phyloP scores from a whole-genome alignment of 2,797 vertebrate genomes.

The Dendrocincla tyrannina region DNA sequence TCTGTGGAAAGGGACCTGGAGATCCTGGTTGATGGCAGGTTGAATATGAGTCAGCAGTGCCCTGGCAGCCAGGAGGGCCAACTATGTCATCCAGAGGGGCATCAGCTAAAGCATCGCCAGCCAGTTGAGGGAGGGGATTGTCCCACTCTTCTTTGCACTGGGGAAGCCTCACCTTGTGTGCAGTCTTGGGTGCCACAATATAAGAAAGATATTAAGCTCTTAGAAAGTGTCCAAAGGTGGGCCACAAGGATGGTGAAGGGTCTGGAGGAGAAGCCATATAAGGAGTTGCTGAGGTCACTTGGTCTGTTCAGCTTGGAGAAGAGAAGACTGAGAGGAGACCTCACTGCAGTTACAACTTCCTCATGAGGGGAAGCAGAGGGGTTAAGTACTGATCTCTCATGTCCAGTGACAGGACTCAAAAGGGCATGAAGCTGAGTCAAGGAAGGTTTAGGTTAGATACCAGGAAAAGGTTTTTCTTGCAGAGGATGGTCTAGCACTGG shows the following conservation, averaged over 20 bases:
- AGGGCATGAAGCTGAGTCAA: neutral
- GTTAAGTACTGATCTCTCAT: neutral
- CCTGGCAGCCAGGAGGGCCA: neutral
- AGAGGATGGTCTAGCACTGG: neutral
- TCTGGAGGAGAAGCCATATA: neutral
- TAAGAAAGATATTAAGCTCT: neutral
- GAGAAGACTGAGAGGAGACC: neutral
- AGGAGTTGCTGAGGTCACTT: neutral
- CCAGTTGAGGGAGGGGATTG: fast-evolving
- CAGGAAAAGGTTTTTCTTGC: neutral
- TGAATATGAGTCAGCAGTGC: neutral
- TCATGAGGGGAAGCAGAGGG: neutral
- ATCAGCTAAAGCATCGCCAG: neutral
- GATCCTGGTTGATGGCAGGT: fast-evolving
- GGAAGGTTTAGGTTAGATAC: neutral
- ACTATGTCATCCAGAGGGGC: neutral
- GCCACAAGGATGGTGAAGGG: neutral
- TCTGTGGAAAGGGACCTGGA: fast-evolving
- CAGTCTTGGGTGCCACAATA: no score
- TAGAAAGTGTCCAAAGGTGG: neutral
- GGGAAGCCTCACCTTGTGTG: neutral
- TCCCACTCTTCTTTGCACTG: neutral
- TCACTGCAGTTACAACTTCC: neutral
- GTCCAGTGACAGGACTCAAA: neutral
- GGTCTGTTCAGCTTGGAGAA: neutral